Conservation (phyloP, 2,113 vertebrate species). For the Hypomesus transpacificus region DNA sequence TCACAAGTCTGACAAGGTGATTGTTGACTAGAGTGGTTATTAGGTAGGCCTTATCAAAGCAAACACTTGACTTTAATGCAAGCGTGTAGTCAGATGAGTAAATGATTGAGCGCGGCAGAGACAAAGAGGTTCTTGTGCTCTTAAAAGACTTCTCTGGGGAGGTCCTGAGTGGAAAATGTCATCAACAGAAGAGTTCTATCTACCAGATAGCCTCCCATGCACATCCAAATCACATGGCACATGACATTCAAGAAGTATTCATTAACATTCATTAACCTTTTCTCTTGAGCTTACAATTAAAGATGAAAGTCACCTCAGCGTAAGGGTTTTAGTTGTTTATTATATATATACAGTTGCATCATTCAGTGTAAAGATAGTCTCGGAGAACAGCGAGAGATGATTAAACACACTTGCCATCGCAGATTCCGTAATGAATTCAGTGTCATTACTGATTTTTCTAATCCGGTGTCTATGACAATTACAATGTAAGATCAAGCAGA, state of each 20-base stretch:
- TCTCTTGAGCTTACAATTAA: constrained; percentile 17
- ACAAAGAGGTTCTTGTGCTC: not conserved
- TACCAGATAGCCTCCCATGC: constrained; percentile 57
- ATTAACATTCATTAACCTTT: constrained; percentile 76
- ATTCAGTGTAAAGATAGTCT: constrained; percentile 33
- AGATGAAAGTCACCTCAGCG: constrained; percentile 51
- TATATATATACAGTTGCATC: constrained; percentile 34
- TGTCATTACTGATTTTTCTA: not conserved
- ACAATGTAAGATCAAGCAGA: constrained; percentile 3
- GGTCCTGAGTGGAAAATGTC: constrained; percentile 40
- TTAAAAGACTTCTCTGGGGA: constrained; percentile 35
- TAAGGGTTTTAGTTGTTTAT: constrained; percentile 35
- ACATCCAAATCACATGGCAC: constrained; percentile 44
- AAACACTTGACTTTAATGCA: not conserved
- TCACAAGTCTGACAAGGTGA: constrained; percentile 67
- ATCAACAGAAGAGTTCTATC: constrained; percentile 41
- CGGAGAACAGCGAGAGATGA: not conserved
- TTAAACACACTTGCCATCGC: not conserved
- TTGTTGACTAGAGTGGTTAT: constrained; percentile 42
- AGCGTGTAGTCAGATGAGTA: constrained; percentile 1
- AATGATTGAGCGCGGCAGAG: not conserved
- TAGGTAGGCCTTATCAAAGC: constrained; percentile 9
- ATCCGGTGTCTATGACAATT: not conserved
- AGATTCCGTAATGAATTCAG: constrained; percentile 3
- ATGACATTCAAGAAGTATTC: constrained; percentile 68